A percentile compares a stretch with the other conserved stretches of the same genome.
phyloP scores from a whole-genome alignment of 2,797 vertebrate species.

The Chiroxiphia lanceolata region DNA sequence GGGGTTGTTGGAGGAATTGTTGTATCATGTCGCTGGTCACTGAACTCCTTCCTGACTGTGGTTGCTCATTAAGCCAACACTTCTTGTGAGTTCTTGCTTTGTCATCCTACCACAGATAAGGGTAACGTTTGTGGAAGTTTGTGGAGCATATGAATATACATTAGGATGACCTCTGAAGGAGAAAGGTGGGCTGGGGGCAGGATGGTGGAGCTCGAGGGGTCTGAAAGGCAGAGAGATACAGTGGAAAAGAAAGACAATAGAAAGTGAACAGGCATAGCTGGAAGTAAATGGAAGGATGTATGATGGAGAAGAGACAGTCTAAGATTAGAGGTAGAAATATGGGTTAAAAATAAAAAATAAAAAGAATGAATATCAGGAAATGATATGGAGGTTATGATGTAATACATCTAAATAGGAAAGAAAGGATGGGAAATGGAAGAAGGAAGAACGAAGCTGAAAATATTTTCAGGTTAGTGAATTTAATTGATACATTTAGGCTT shows the following conservation, averaged over 20 bases:
- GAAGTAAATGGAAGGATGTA: not conserved
- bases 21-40: not conserved
- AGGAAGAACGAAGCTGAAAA: not conserved
- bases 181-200: not conserved
- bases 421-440: not conserved
- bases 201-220: not conserved
- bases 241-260: not conserved
- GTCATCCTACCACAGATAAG: not conserved
- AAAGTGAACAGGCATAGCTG: not conserved
- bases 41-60: not conserved
- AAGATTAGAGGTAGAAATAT: not conserved
- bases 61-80: not conserved
- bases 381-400: not conserved
- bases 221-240: not conserved
- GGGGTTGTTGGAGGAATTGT: not conserved
- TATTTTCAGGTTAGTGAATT: not conserved
- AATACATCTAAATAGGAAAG: not conserved
- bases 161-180: not conserved
- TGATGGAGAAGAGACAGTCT: not conserved
- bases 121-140: not conserved
- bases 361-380: not conserved
- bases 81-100: not conserved
- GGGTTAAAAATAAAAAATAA: not conserved
- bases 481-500: not conserved
- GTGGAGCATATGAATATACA: not conserved